Conservation (phyloP, 2,113 vertebrate species). For the Trichechus manatus region DNA sequence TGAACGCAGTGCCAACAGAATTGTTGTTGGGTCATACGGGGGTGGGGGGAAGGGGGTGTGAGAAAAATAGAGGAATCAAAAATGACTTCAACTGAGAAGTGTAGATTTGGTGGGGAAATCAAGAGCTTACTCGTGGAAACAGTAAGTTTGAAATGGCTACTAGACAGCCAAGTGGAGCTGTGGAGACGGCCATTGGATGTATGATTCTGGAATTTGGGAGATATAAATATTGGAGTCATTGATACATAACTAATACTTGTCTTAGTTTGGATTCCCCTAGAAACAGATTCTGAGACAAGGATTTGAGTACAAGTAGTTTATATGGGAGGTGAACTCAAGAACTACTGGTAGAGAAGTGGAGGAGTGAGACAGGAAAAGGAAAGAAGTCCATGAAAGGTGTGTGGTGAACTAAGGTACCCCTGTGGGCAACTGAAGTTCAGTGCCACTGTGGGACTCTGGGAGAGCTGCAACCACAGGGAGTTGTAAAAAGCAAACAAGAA, state of each 20-base stretch:
- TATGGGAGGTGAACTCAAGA: not conserved
- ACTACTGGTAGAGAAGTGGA: not conserved
- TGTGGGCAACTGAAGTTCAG: not conserved
- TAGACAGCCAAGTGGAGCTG: not conserved
- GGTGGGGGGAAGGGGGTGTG: no score
- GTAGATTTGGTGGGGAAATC: not conserved
- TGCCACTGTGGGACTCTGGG: not conserved
- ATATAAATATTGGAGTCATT: not conserved
- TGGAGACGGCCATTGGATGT: not conserved
- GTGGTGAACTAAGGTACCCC: not conserved
- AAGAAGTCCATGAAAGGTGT: not conserved
- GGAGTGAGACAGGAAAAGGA: not conserved
- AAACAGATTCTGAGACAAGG: not conserved
- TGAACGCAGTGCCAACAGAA: not conserved
- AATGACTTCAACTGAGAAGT: not conserved
- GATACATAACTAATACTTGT: not conserved
- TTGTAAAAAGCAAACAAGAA: not conserved
- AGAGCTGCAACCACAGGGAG: not conserved
- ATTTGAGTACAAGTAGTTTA: constrained; percentile 4
- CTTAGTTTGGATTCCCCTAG: not conserved
- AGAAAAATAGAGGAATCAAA: not conserved
- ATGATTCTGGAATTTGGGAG: not conserved
- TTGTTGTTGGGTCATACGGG: not conserved
- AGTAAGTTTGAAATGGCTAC: not conserved
- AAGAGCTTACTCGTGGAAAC: not conserved